A percentile compares a stretch with the other conserved stretches of the same genome.
Evolutionary conservation across 1,140 invertebrate genomes (phyloP).

Genomic region (Ganaspis sp.): DNA sequence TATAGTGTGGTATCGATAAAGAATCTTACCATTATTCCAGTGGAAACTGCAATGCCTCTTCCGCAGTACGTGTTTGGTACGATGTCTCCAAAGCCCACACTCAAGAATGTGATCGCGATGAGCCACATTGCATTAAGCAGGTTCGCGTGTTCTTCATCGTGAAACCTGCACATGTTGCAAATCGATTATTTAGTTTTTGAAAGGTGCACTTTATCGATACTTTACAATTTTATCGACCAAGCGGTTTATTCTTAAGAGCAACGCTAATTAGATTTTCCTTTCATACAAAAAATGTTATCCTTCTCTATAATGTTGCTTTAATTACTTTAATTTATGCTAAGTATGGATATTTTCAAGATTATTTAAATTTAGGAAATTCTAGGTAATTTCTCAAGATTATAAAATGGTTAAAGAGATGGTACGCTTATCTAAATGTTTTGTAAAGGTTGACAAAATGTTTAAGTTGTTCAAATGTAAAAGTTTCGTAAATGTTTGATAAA

Average conservation of each 20-base stretch:
- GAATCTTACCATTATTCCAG: slow-evolving; percentile 97
- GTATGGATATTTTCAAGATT: too few species aligned
- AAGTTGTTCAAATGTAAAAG: too few species aligned
- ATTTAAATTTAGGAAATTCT: too few species aligned
- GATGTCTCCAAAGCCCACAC: slow-evolving; percentile 99
- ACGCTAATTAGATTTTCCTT: not conserved
- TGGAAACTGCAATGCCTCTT: slow-evolving; percentile 97
- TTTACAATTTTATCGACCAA: not conserved
- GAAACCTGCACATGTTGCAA: slow-evolving; percentile 82
- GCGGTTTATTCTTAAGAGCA: slow-evolving; percentile 1
- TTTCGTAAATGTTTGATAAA: too few species aligned
- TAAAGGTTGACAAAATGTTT: too few species aligned
- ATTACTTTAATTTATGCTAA: too few species aligned
- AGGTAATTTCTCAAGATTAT: too few species aligned
- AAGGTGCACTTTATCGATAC: not conserved
- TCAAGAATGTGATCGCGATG: slow-evolving; percentile 98
- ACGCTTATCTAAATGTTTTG: too few species aligned
- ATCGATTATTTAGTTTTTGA: slow-evolving; percentile 8
- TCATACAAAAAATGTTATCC: not conserved
- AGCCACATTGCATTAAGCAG: slow-evolving; percentile 99
- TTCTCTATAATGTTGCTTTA: too few species aligned
- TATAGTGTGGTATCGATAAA: slow-evolving; percentile 2
- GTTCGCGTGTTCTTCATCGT: slow-evolving; percentile 97
- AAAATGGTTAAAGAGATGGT: too few species aligned
- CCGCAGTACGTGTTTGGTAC: slow-evolving; percentile 99